phyloP scores from a whole-genome alignment of 2,888 invertebrate genomes.

The Agrochola lychnidis region DNA sequence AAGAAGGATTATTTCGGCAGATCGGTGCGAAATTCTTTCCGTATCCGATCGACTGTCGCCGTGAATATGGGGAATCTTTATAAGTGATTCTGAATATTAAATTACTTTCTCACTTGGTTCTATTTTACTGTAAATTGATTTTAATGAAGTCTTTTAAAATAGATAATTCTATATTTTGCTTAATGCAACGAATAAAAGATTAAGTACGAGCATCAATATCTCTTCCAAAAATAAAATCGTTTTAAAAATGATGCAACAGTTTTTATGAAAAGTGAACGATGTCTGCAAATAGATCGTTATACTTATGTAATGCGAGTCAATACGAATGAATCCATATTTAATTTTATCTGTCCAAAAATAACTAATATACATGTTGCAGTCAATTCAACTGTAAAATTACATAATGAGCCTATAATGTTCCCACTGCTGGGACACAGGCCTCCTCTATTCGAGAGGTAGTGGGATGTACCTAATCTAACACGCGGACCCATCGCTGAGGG shows the following conservation, averaged over 20 bases:
- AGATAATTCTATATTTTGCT: neutral
- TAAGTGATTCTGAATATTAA: neutral
- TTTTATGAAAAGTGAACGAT: slow-evolving; percentile 3
- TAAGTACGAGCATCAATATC: neutral
- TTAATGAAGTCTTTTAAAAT: neutral
- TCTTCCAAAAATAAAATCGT: slow-evolving; percentile 38
- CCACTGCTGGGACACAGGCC: too few species aligned
- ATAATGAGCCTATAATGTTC: too few species aligned
- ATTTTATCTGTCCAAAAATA: slow-evolving; percentile 5
- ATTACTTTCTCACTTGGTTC: neutral
- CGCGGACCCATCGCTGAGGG: too few species aligned
- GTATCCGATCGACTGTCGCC: neutral
- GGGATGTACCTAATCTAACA: too few species aligned
- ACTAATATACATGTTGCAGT: neutral
- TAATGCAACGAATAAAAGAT: slow-evolving; percentile 3
- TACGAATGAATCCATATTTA: slow-evolving; percentile 1
- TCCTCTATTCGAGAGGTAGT: too few species aligned
- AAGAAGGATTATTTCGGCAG: slow-evolving; percentile 1
- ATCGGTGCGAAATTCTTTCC: neutral
- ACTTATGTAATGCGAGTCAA: slow-evolving; percentile 21
- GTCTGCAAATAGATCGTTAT: slow-evolving; percentile 28
- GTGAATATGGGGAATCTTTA: slow-evolving; percentile 17
- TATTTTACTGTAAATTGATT: neutral
- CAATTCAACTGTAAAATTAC: slow-evolving; percentile 1
- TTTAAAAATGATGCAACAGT: slow-evolving; percentile 38